phyloP scores from a whole-genome alignment of 2,888 invertebrate species.

The Caenorhabditis imperialis region DNA sequence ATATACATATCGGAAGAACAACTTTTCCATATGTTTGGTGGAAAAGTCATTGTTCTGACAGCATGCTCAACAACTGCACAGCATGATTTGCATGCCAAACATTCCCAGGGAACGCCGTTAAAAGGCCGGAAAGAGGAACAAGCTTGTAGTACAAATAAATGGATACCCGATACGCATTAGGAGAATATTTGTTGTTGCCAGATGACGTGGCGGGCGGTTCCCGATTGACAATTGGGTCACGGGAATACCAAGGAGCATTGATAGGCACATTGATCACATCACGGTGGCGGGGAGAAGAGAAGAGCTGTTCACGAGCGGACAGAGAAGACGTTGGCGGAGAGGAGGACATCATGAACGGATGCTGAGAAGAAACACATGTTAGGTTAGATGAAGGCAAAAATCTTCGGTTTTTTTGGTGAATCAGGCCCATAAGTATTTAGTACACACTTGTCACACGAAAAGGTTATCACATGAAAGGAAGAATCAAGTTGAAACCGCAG shows the following conservation, averaged over 20 bases:
- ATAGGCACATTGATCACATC: constrained; percentile 61
- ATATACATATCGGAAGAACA: too few species aligned
- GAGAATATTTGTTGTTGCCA: constrained; percentile 38
- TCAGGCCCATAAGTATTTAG: too few species aligned
- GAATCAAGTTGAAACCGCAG: too few species aligned
- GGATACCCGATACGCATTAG: constrained; percentile 48
- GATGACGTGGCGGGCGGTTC: constrained; percentile 23
- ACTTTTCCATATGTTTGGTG: too few species aligned
- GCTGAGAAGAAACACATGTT: constrained; percentile 44
- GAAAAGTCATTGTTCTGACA: too few species aligned
- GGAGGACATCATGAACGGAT: constrained; percentile 50
- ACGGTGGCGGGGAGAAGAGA: constrained; percentile 16
- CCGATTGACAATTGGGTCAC: constrained; percentile 28
- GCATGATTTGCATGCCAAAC: constrained; percentile 22
- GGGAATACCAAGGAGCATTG: constrained; percentile 61
- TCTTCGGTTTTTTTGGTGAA: not conserved
- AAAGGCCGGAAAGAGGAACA: not conserved
- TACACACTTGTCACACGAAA: too few species aligned
- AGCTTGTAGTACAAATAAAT: constrained; percentile 30
- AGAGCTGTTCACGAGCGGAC: constrained; percentile 48
- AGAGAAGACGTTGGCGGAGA: constrained; percentile 10
- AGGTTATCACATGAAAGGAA: too few species aligned
- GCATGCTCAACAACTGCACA: too few species aligned
- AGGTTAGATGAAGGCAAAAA: too few species aligned
- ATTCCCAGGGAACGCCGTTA: too few species aligned